Base-by-base conservation (phyloP, 2,113 vertebrate species). In the Osmerus mordax region DNA sequence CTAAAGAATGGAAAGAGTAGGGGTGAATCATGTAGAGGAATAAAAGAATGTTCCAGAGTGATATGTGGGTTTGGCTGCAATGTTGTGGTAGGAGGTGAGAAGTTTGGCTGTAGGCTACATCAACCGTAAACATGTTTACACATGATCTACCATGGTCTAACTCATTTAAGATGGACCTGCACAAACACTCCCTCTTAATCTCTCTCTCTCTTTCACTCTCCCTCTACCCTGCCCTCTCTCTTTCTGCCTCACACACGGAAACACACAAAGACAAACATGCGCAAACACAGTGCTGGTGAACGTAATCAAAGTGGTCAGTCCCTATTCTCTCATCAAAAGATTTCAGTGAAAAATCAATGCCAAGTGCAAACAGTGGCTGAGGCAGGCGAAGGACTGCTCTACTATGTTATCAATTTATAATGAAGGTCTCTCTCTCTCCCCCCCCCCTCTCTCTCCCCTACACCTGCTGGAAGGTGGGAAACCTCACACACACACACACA, bases 341-440 rank as follows among this genome's bases (percentile, higher is more conserved):
- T 75, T 82, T 81, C 81, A 81, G 71, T 69, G 67, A 59, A 78
- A 88, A 90, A 87, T 87, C 84, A 85, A 87, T 88, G 80, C 36
- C 61, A 59, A 59, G 74, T 82, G 85, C 79, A 84, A 87, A 86
- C 78, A 85, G 74, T 79, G 68, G 69, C 79, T 56, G 68, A 66
- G 79, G 79, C 69, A 79, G 75, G 61, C 3, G 56, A 54, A 63
- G 54, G 13, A 85, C 74, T 81, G 82, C 54, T 83, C 79, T 83
- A 70, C 70, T 61, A 69, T 67, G 70, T 76, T 82, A 87, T 85
- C 84, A 77, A 84, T 88, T 80, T 78, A 77, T 84, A 84, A 87
- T 80, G 81, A 82, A 56, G 65, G 68, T 84, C 79, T 60, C 58
- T 60, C 58, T 59, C 19, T 23, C 58, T 23, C 6, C 2, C n/a